Base-by-base conservation (phyloP, 2,797 vertebrate species). In the Crypturellus tataupa region DNA sequence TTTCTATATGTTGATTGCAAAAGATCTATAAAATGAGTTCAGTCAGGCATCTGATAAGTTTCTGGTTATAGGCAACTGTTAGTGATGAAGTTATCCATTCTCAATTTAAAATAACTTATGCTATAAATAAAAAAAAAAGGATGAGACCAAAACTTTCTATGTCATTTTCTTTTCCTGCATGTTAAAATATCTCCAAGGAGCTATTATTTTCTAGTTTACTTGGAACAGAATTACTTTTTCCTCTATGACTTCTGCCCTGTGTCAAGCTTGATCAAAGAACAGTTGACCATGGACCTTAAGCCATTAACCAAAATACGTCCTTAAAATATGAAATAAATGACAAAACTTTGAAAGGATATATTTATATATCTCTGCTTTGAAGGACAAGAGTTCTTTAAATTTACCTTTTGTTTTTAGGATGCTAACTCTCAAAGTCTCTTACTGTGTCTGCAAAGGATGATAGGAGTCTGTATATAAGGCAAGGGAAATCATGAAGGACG, bases 41-140 rank as follows among this genome's bases (percentile, higher is more conserved):
- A 79, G 37, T 2, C 4, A n/a, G 10, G 5, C 7, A 70, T 70
- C 65, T 70, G 14, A 39, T 69, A 33, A 58, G 8, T 77, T 5
- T 2, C 20, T 44, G 35, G 9, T 69, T 35, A n/a, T 12, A 64
- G 20, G 29, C 4, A 1, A 24, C 10, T 47, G 20, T 19, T 53
- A 31, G 2, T 46, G 21, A 67, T 60, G 5, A 23, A 55, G 0
- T 6, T 1, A 70, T 63, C 12, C 10, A 18, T 33, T 49, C 1
- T 18, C 59, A 75, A 75, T 71, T 75, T 14, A 81, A 69, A 83
- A 12, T 19, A 37, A 6, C 49, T 80, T 75, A 49, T 3, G 6
- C 25, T 33, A 53, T n/a, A 44, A 9, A 21, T 23, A 10, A 84
- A 84, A 69, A 63, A 63, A 49, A 24, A 49, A 42, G 0, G 27